Evolutionary conservation across 2,113 vertebrate genomes (phyloP), one percentile per base, ranked within the genome.

Genomic region (Ancistrus triradiatus): DNA sequence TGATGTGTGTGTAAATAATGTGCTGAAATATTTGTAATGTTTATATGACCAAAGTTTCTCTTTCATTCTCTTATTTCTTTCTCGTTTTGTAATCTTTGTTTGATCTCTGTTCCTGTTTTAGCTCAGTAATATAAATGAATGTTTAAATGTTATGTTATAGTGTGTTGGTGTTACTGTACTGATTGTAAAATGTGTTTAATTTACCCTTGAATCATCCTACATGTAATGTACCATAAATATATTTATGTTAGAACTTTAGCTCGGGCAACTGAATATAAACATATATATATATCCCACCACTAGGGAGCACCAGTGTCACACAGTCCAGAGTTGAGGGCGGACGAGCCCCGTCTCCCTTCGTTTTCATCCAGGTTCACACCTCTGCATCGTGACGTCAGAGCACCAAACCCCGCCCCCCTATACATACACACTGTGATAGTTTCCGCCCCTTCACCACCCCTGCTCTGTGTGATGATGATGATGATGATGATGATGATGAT

Each of bases 381-480:
- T 82, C 77, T 89, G 86, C 86, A 89, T 88, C 86, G 85, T 88
- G 86, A 85, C 71, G 76, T 86, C 83, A 86, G 68, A 81, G 77
- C 77, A 82, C 66, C 60, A 74, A 63, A 64, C 73, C 73, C 51
- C 24, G 18, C 21, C 46, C 63, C 28, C 57, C 55, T 28, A 15
- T 15, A 35, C 43, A 58, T 14, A 24, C 19, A 28, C 57, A 31
- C 15, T 33, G 15, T 33, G 19, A 22, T 24, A 21, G 9, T 40
- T n/a, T 43, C n/a, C 27, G 44, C 52, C 19, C 43, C 50, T 27
- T 14, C 18, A 14, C 37, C 13, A 9, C 35, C 52, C 24, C 55
- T 35, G 51, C 61, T 83, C 70, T 78, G 70, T 63, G 62, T 69
- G 35, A 40, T 43, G 31, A 35, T 17, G 50, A 9, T 59, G 66